These are phyloP conservation scores for Amblyraja radiata DNA, from an alignment of 2,797 vertebrate species.

Conservation along the genomic window DNA sequence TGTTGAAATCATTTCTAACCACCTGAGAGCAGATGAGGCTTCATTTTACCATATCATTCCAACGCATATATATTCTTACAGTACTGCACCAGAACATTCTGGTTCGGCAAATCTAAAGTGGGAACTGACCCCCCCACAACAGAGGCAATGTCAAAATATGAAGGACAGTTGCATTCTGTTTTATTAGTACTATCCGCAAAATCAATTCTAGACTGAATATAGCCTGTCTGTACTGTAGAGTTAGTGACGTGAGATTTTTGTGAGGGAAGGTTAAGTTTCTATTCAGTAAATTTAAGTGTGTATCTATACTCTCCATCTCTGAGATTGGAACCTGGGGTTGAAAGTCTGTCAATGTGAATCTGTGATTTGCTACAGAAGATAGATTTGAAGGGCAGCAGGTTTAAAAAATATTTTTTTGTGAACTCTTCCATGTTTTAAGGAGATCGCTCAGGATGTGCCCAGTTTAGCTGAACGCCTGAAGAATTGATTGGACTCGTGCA, in stretches of 20 bases:
- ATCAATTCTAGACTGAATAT: not conserved
- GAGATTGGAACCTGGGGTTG: not conserved
- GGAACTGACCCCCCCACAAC: not conserved
- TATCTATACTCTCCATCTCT: not conserved
- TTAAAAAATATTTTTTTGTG: not conserved
- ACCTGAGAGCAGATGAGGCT: too few species aligned
- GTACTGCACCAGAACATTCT: not conserved
- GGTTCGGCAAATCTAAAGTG: not conserved
- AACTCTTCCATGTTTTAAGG: not conserved
- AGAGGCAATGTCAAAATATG: not conserved
- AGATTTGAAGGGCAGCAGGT: not conserved
- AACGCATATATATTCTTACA: not conserved
- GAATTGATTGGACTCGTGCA: constrained; percentile 13
- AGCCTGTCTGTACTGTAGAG: not conserved
- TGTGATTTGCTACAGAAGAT: not conserved
- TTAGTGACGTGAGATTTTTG: not conserved
- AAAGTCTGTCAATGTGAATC: not conserved
- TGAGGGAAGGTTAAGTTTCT: not conserved
- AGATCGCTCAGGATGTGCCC: not conserved
- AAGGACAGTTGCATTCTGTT: too few species aligned
- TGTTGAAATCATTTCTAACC: not conserved
- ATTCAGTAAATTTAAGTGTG: not conserved
- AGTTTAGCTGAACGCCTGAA: constrained; percentile 4
- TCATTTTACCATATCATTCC: not conserved
- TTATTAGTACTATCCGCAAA: not conserved